A percentile compares a stretch with the other conserved stretches of the same genome.
Conservation (phyloP, 92 coral and sea anemone genomes). For the Virgularia gustaviana region DNA sequence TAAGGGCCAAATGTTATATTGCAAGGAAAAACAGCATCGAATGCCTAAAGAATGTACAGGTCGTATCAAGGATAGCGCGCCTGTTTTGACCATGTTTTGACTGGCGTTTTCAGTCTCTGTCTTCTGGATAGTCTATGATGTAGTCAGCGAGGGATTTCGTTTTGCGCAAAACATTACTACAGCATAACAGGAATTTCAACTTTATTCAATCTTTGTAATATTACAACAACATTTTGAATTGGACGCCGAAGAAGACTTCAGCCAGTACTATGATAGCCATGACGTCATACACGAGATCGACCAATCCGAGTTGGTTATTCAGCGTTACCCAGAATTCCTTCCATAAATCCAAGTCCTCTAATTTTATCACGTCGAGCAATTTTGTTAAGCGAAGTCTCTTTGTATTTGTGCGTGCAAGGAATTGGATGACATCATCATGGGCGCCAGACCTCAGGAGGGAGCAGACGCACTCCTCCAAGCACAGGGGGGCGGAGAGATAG, state of each 20-base stretch:
- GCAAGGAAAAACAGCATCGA: too few species aligned
- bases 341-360: conserved; percentile 9
- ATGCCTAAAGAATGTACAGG: too few species aligned
- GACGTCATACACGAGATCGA: background rate
- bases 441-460: conserved; percentile 3
- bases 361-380: background rate
- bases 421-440: background rate
- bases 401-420: background rate
- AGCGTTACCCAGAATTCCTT: background rate
- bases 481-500: conserved; percentile 13
- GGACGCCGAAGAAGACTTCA: background rate
- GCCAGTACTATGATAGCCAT: background rate
- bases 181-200: background rate
- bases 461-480: conserved; percentile 19
- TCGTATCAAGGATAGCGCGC: too few species aligned
- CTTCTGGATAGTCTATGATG: too few species aligned
- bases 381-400: conserved; percentile 16
- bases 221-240: background rate
- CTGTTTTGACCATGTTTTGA: too few species aligned
- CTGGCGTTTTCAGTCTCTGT: too few species aligned
- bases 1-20: too few species aligned
- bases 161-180: background rate
- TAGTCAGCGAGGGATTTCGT: too few species aligned
- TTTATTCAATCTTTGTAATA: background rate
- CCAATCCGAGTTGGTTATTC: background rate